Base-by-base conservation (phyloP, 2,888 invertebrate species). In the Mimas tiliae region DNA sequence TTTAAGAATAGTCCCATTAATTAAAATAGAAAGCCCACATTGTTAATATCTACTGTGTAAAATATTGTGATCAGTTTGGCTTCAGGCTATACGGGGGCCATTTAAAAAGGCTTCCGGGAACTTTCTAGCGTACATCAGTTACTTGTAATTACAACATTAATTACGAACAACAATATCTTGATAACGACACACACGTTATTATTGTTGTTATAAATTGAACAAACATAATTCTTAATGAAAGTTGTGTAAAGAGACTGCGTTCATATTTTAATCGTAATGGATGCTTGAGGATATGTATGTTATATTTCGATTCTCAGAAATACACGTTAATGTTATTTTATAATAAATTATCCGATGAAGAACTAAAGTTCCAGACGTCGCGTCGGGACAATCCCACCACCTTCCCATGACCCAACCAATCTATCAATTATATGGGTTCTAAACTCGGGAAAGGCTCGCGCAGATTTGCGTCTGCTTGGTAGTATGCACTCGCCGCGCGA, bases 41-140 rank as follows among this genome's bases (percentile, higher is more conserved):
- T 55, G 53, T 69, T 66, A 71, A 70, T n/a, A 67, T 72, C 67
- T 52, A 69, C 52, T 65, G 65, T 63, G 67, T 71, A 67, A 72
- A 72, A 70, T 62, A 74, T 72, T 65, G 71, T 72, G 72, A 76
- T 75, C 71, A 72, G 75, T 70, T 68, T 73, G 68, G 72, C 74
- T 73, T 58, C 69, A 55, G 74, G 74, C 75, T 50, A 72, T 52
- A 67, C 66, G n/a, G 64, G 69, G 70, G 64, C 70, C 68, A 68
- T 70, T 73, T 72, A 70, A 69, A 63, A 62, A 53, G 67, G 70
- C 79, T 78, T 81, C 80, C 82, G 73, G 65, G 69, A 68, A 71
- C 82, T 82, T 82, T 82, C 81, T 82, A 80, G 6, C 42, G 64
- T n/a, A 19, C 34, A 58, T 48, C 55, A 38, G 38, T 53, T 53